Conservation (phyloP, 2,113 vertebrate species). For the Daphoenositta chrysoptera region DNA sequence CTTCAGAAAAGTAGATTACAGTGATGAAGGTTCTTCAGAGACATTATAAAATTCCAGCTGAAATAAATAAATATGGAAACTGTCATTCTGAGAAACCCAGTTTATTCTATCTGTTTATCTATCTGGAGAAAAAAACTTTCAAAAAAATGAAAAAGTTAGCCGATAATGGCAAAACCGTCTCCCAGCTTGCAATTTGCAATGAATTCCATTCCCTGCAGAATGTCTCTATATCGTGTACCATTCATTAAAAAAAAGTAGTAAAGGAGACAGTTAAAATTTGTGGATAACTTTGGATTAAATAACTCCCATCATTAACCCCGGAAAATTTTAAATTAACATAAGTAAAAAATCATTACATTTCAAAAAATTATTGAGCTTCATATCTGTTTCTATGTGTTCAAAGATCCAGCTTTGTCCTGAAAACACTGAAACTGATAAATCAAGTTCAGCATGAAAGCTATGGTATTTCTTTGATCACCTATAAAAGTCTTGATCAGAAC, state of each 20-base stretch:
- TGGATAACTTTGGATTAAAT: neutral
- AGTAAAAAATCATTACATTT: neutral
- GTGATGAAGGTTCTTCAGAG: neutral
- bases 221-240: no score
- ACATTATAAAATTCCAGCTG: neutral
- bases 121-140: neutral
- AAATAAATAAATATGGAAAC: neutral
- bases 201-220: neutral
- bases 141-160: neutral
- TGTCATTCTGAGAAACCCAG: neutral
- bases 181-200: neutral
- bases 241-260: neutral
- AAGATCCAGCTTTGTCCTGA: neutral
- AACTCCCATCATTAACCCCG: neutral
- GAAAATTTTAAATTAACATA: neutral
- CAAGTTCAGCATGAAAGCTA: neutral
- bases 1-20: neutral
- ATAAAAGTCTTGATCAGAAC: neutral
- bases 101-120: neutral
- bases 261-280: neutral
- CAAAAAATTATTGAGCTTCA: neutral
- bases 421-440: neutral
- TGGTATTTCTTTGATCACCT: neutral
- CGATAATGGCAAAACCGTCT: neutral
- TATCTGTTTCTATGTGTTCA: neutral